These are phyloP conservation scores for Puffinus mauretanicus DNA, from an alignment of 2,113 vertebrate species.

Conservation along the genomic window DNA sequence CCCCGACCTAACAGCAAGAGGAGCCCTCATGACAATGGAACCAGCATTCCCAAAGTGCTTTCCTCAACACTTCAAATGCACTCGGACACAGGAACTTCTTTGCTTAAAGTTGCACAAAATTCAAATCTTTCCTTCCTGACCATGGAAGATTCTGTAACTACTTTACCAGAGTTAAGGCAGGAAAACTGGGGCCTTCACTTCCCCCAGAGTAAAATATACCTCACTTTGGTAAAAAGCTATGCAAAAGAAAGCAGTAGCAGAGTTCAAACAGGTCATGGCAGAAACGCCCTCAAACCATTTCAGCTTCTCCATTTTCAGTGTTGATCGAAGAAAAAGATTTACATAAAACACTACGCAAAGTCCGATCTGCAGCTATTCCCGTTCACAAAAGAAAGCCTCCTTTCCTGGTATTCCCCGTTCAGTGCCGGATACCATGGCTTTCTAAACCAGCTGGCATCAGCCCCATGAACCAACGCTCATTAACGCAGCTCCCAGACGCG, in stretches of 20 bases:
- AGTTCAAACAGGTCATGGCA: neutral
- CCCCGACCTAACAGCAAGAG: neutral
- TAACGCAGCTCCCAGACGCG: neutral
- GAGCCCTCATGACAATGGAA: neutral
- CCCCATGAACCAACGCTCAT: neutral
- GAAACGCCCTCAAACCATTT: neutral
- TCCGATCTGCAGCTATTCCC: neutral
- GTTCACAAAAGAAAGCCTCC: neutral
- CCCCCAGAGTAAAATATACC: neutral
- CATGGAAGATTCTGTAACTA: neutral
- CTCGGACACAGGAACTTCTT: neutral
- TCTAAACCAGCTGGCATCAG: constrained; percentile 24
- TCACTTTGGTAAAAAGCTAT: neutral
- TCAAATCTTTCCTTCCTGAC: neutral
- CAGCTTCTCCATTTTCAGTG: neutral
- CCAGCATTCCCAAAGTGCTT: neutral
- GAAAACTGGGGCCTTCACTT: neutral
- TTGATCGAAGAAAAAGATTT: neutral
- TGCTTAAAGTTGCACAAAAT: neutral
- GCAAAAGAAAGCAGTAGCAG: neutral
- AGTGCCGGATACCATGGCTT: neutral
- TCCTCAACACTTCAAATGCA: neutral
- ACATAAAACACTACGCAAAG: rapidly evolving
- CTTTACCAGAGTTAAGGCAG: neutral
- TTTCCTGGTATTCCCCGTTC: neutral